phyloP scores from a whole-genome alignment of 2,888 invertebrate genomes.

The Trileptium ribeirensis region DNA sequence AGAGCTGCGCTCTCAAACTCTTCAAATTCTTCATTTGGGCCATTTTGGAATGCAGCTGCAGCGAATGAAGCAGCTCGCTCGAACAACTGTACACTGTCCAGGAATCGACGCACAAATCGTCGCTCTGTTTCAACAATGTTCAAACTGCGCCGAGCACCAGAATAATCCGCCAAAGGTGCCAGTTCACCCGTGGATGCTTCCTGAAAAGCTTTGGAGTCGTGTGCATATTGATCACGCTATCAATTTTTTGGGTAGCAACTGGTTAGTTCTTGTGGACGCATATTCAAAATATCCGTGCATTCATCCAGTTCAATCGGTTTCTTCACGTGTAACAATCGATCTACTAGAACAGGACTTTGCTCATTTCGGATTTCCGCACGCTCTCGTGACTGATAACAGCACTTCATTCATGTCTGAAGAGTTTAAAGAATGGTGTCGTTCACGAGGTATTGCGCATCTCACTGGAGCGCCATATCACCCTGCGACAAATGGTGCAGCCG shows the following conservation, averaged over 20 bases:
- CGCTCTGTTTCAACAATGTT: background rate
- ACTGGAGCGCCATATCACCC: conserved; percentile 39
- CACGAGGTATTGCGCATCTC: background rate
- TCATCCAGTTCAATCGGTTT: background rate
- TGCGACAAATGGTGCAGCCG: conserved; percentile 27
- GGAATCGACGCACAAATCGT: background rate
- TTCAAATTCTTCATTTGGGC: background rate
- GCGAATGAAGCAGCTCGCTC: background rate
- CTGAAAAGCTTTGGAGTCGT: conserved; percentile 1
- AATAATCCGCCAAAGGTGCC: background rate
- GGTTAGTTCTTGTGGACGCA: background rate
- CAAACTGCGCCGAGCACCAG: background rate
- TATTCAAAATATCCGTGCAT: background rate
- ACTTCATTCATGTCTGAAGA: background rate
- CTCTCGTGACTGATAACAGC: background rate
- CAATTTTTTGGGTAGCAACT: background rate
- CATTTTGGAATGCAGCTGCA: background rate
- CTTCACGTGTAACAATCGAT: background rate
- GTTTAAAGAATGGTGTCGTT: background rate
- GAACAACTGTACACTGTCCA: background rate
- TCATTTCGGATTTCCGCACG: background rate
- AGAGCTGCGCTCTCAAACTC: background rate
- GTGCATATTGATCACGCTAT: background rate
- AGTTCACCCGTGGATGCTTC: background rate
- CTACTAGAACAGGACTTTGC: background rate